Evolutionary conservation across 2,113 vertebrate species (phyloP).

Genomic region (Caracal caracal): DNA sequence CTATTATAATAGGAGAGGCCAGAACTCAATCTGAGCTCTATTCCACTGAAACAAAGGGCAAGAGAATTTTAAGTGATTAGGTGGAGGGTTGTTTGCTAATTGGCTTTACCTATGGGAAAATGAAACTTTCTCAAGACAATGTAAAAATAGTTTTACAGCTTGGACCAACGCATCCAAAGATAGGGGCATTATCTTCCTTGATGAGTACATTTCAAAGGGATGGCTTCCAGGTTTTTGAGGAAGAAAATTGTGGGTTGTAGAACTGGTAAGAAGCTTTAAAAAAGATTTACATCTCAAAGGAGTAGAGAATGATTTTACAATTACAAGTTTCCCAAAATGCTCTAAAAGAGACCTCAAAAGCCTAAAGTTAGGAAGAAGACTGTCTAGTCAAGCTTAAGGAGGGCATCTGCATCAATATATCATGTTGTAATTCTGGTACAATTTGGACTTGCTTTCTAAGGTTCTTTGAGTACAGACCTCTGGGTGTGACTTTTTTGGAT

Average conservation of each 20-base stretch:
- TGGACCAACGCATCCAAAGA: not conserved
- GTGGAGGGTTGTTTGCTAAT: not conserved
- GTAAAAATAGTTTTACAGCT: not conserved
- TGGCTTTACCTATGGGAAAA: not conserved
- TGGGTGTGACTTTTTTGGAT: not conserved
- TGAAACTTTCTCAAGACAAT: not conserved
- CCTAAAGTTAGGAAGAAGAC: not conserved
- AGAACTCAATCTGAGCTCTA: not conserved
- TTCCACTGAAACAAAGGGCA: not conserved
- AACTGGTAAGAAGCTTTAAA: not conserved
- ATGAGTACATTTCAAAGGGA: conserved; percentile 8
- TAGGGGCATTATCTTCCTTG: not conserved
- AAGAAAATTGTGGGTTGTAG: not conserved
- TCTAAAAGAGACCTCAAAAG: not conserved
- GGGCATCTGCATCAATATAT: not conserved
- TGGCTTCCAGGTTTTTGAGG: not conserved
- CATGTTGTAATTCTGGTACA: not conserved
- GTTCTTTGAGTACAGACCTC: not conserved
- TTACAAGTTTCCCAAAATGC: conserved; percentile 47
- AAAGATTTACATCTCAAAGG: conserved; percentile 64
- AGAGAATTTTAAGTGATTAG: not conserved
- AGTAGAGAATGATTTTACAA: conserved; percentile 38
- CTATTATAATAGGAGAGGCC: not conserved
- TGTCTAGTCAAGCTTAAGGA: not conserved
- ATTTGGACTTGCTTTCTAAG: not conserved